A percentile compares a stretch with the other conserved stretches of the same genome.
Conservation (phyloP, 2,888 invertebrate species). For the Caenorhabditis sp. region DNA sequence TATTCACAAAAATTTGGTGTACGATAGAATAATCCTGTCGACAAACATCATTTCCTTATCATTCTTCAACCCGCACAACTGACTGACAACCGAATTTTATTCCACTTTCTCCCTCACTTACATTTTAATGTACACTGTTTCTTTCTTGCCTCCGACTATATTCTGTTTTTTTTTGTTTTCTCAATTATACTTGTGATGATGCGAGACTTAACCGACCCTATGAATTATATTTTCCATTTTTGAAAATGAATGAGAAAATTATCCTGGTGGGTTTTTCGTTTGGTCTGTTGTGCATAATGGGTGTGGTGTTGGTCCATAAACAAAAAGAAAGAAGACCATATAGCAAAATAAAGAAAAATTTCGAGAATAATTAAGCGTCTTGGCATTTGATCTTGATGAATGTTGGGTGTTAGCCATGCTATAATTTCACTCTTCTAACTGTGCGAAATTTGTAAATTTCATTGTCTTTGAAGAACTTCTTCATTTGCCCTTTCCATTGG, state of each 20-base stretch:
- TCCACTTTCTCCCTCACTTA: not conserved
- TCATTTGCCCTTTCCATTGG: conserved; percentile 5
- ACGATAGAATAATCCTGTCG: conserved; percentile 42
- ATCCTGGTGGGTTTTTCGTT: not conserved
- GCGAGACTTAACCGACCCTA: too few relatives aligned
- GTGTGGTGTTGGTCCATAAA: not conserved
- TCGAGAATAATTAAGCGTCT: not conserved
- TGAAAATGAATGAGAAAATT: conserved; percentile 34
- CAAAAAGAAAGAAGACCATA: not conserved
- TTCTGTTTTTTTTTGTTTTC: not conserved
- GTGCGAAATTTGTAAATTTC: too few relatives aligned
- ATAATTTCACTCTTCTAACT: too few relatives aligned
- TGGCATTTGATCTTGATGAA: conserved; percentile 6
- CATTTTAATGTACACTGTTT: conserved; percentile 1
- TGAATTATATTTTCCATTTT: too few relatives aligned
- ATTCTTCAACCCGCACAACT: conserved; percentile 7
- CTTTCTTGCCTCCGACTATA: not conserved
- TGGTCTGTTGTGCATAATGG: not conserved
- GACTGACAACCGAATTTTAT: conserved; percentile 13
- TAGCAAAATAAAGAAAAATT: not conserved
- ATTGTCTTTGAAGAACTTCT: too few relatives aligned
- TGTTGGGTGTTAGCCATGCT: not conserved
- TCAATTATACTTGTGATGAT: too few relatives aligned
- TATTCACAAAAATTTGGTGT: conserved; percentile 45
- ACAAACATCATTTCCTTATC: conserved; percentile 54